phyloP scores from a whole-genome alignment of 1,140 invertebrate species.

The Lordiphosa mommai region DNA sequence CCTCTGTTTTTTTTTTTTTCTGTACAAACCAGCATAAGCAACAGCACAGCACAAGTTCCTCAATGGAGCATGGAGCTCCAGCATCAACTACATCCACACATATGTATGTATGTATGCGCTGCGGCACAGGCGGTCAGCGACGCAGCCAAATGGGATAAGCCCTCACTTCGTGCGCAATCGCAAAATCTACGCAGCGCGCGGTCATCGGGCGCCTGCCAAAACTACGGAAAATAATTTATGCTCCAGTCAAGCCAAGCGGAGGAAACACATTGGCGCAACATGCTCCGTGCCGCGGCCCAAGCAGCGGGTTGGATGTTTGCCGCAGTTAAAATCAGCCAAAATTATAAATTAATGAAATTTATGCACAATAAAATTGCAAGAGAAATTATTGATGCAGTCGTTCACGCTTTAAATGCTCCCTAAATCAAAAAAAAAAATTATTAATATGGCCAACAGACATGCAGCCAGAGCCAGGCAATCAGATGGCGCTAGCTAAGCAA shows the following conservation, averaged over 20 bases:
- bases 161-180: conserved; percentile 71
- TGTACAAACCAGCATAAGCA: conserved; percentile 28
- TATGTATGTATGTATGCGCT: conserved; percentile 9
- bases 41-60: conserved; percentile 55
- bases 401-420: conserved; percentile 79
- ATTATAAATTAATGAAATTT: conserved; percentile 80
- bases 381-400: conserved; percentile 79
- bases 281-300: conserved; percentile 44
- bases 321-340: conserved; percentile 69
- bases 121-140: conserved; percentile 40
- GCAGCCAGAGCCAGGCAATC: conserved; percentile 43
- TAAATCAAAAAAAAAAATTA: conserved; percentile 79
- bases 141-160: conserved; percentile 55
- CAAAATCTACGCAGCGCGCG: conserved; percentile 66
- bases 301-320: conserved; percentile 50
- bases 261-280: conserved; percentile 73
- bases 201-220: conserved; percentile 74
- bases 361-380: conserved; percentile 80
- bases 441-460: conserved; percentile 68
- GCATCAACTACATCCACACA: conserved; percentile 34
- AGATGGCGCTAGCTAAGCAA: conserved; percentile 36
- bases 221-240: conserved; percentile 80
- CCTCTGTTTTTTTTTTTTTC: conserved; percentile 42
- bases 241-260: conserved; percentile 59
- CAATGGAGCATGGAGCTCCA: conserved; percentile 62